phyloP scores from a whole-genome alignment of 2,797 vertebrate genomes.

The Centropyge bicolor region DNA sequence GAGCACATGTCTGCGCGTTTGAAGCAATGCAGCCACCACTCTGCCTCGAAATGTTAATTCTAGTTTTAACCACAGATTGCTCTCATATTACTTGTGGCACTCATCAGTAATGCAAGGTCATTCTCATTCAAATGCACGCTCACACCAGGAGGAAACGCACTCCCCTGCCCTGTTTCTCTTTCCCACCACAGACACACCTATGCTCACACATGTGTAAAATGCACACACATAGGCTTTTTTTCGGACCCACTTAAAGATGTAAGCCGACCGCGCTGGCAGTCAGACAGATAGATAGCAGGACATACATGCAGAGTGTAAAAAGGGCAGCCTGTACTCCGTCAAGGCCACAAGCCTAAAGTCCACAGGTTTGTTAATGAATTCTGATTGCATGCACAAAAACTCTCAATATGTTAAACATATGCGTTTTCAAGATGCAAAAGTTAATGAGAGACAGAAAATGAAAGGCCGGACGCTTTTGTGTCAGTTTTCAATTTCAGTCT shows the following conservation, averaged over 20 bases:
- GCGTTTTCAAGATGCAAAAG: conserved; percentile 44
- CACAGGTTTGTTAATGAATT: conserved; percentile 39
- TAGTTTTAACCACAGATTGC: conserved; percentile 71
- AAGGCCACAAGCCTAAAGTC: conserved; percentile 11
- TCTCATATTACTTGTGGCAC: conserved; percentile 82
- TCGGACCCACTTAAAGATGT: conserved; percentile 31
- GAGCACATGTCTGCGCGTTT: conserved; percentile 46
- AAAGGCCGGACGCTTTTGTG: conserved; percentile 14
- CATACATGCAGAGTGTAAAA: conserved; percentile 9
- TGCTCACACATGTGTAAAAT: conserved; percentile 29
- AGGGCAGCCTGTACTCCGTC: conserved; percentile 57
- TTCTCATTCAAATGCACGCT: conserved; percentile 83
- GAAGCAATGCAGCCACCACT: conserved; percentile 67
- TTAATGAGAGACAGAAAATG: conserved; percentile 29
- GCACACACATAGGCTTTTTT: conserved; percentile 32
- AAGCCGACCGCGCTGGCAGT: conserved; percentile 48
- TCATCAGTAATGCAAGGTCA: conserved; percentile 84
- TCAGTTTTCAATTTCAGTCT: conserved; percentile 37
- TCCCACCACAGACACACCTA: conserved; percentile 78
- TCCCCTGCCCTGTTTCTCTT: conserved; percentile 71
- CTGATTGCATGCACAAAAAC: conserved; percentile 48
- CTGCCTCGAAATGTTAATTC: conserved; percentile 73
- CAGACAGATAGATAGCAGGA: conserved; percentile 54
- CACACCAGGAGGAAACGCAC: conserved; percentile 78
- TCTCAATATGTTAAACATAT: conserved; percentile 50